Evolutionary conservation across 2,888 invertebrate genomes (phyloP), one percentile per base, ranked within the genome.

Genomic region (Chrysolina oricalcia): DNA sequence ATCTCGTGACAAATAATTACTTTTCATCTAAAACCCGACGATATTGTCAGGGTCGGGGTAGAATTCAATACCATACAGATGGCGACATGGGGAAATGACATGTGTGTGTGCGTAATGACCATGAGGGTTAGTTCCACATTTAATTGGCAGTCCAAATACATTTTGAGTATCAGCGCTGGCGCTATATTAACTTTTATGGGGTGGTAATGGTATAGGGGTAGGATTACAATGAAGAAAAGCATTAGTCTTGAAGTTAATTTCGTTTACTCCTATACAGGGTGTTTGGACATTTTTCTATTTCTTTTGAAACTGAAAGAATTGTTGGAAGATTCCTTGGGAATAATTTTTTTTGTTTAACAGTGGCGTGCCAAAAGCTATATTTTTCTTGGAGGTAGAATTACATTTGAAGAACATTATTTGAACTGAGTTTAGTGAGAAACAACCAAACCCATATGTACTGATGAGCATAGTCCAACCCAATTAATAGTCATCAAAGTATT

Each of bases 11-110:
- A 59, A 59, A 59, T 59, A 59, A 59, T 59, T 59, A 27, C 59
- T 59, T 59, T 35, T 59, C 59, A 35, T 59, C 59, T 35, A 15
- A 15, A 23, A 59, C 59, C 23, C 13, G n/a, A 27, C 59, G 15
- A 17, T 35, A 59, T 59, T 35, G 59, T 59, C 8, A 19, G 72
- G 73, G 72, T 73, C 66, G 74, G 79, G 78, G 78, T 70, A 73
- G 59, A 76, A 79, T 78, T 74, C 76, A 79, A 79, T 79, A 76
- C 65, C 40, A 67, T 71, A 72, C 79, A 79, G 73, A 76, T 79
- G 79, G 76, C 79, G 77, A 75, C 76, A 67, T 71, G 72, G 77
- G 75, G 76, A 76, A 76, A 73, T 77, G 74, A 77, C 78, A 74
- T 78, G 78, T 77, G 70, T 77, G 70, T 75, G 70, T 50, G 66